Conservation (phyloP, 2,797 vertebrate species). For the Liparis tanakae region DNA sequence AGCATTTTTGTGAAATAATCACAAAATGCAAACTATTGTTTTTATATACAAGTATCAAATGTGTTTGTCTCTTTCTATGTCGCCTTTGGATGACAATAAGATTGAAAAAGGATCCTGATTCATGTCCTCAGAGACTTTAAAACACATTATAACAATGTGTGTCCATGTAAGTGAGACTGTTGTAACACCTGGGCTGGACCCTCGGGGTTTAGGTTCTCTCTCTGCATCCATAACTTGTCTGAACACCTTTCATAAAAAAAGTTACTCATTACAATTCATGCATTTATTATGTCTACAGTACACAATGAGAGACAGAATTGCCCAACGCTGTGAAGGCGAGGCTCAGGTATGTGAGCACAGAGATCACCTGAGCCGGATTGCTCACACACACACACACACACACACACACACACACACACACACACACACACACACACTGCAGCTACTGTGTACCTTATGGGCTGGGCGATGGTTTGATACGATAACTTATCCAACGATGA, state of each 20-base stretch:
- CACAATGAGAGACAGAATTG: background rate
- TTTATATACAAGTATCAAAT: too few species aligned
- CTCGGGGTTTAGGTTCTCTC: too few species aligned
- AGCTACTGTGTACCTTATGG: background rate
- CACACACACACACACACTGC: too few species aligned
- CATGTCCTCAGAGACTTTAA: background rate
- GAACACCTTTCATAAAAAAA: background rate
- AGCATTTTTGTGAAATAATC: too few species aligned
- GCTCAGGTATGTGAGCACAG: background rate
- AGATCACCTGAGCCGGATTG: background rate
- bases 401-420: too few species aligned
- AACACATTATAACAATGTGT: too few species aligned
- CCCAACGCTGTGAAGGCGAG: background rate
- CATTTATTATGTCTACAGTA: background rate
- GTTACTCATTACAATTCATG: conserved; percentile 1
- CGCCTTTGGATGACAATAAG: too few species aligned
- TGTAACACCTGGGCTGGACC: background rate
- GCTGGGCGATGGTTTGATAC: background rate
- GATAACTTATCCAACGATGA: background rate
- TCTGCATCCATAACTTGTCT: background rate
- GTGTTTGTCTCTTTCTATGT: too few species aligned
- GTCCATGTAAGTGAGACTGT: background rate
- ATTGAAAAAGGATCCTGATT: too few species aligned
- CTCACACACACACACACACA: background rate
- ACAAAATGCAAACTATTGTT: too few species aligned